Evolutionary conservation across 2,888 invertebrate species (phyloP).

Genomic region (Hoplodrina blanda): DNA sequence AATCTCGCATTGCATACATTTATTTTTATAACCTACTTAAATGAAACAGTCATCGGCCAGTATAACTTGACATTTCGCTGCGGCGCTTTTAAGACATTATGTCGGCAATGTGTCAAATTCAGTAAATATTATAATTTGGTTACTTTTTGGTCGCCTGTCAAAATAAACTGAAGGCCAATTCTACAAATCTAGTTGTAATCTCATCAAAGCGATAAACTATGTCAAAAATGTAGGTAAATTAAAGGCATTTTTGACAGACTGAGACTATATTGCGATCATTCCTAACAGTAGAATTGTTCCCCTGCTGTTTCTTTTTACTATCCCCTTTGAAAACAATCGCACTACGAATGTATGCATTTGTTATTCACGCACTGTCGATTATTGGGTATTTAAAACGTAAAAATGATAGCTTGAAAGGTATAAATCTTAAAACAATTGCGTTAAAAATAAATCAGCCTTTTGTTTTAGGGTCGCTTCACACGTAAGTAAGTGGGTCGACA

Average conservation of each 20-base stretch:
- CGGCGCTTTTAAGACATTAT: constrained; percentile 21
- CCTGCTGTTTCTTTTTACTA: constrained; percentile 9
- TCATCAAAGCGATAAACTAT: too few relatives aligned
- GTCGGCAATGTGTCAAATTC: constrained; percentile 35
- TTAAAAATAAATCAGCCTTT: constrained; percentile 17
- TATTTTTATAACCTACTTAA: constrained; percentile 61
- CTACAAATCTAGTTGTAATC: too few relatives aligned
- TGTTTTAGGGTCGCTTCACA: neutral
- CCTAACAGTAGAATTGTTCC: too few relatives aligned
- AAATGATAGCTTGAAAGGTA: constrained; percentile 29
- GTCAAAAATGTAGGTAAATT: too few relatives aligned
- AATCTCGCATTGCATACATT: constrained; percentile 45
- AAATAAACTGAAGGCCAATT: constrained; percentile 4
- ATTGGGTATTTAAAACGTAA: constrained; percentile 27
- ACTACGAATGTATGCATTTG: constrained; percentile 48
- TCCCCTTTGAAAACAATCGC: constrained; percentile 45
- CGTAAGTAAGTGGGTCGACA: too few relatives aligned
- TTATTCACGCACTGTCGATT: constrained; percentile 66
- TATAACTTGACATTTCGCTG: constrained; percentile 4
- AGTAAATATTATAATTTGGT: neutral
- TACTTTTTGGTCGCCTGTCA: constrained; percentile 9
- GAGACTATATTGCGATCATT: too few relatives aligned
- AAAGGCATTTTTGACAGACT: too few relatives aligned
- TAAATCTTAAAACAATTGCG: constrained; percentile 18
- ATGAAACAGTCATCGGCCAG: constrained; percentile 21